Conservation (phyloP, 1,140 invertebrate species). For the Odontomachus brunneus region DNA sequence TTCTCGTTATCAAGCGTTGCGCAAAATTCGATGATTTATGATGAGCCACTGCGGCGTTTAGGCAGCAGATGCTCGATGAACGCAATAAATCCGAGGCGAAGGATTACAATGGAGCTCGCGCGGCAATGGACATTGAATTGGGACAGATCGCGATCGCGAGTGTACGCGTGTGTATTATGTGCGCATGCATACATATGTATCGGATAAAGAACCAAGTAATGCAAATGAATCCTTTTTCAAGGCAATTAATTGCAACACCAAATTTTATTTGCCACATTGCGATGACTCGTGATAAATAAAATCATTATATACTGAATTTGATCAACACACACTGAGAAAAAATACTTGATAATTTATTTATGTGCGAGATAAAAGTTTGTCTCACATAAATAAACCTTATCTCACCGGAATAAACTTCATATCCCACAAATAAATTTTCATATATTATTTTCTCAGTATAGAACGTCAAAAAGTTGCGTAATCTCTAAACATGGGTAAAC, state of each 20-base stretch:
- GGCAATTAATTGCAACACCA: neutral
- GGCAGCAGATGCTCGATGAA: slow-evolving; percentile 57
- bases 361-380: too few species aligned
- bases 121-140: slow-evolving; percentile 16
- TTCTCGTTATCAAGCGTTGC: slow-evolving; percentile 60
- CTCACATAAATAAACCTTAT: too few species aligned
- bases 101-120: slow-evolving; percentile 31
- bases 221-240: neutral
- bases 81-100: slow-evolving; percentile 59
- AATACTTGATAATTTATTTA: too few species aligned
- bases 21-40: slow-evolving; percentile 68
- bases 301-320: too few species aligned
- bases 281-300: too few species aligned
- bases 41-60: slow-evolving; percentile 43
- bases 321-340: too few species aligned
- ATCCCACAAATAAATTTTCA: too few species aligned
- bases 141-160: slow-evolving; percentile 4
- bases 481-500: too few species aligned
- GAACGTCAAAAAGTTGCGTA: too few species aligned
- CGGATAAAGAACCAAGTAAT: slow-evolving; percentile 25
- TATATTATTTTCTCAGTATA: too few species aligned
- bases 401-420: too few species aligned
- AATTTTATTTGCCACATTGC: too few species aligned
- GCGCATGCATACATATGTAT: neutral
- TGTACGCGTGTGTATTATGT: neutral